These are phyloP conservation scores for Drosophila nigrodunni DNA, from an alignment of 1,140 invertebrate genomes.

Conservation along the genomic window DNA sequence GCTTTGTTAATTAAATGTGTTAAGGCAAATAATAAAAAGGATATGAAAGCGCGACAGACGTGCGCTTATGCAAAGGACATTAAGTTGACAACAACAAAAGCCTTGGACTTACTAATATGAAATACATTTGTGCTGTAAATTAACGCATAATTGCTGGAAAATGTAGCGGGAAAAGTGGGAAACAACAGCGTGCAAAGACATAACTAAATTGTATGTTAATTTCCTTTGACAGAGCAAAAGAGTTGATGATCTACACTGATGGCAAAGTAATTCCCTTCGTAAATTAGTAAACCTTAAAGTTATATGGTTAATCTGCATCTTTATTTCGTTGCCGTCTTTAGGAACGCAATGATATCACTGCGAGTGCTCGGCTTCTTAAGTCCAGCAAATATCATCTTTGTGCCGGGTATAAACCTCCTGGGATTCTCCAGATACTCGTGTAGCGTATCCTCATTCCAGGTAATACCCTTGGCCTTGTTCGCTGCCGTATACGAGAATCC, in stretches of 20 bases:
- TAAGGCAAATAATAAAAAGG: constrained; percentile 67
- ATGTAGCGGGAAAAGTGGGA: constrained; percentile 15
- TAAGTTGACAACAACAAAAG: constrained; percentile 69
- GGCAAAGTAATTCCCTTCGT: constrained; percentile 23
- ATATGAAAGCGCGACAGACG: constrained; percentile 63
- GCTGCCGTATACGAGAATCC: constrained; percentile 7
- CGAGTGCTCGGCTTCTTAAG: constrained; percentile 4
- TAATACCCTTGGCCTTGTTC: constrained; percentile 1
- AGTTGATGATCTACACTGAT: constrained; percentile 58
- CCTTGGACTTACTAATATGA: constrained; percentile 61
- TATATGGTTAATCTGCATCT: neutral
- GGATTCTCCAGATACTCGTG: constrained; percentile 21
- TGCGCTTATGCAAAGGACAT: constrained; percentile 71
- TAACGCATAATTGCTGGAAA: constrained; percentile 65
- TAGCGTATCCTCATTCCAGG: constrained; percentile 18
- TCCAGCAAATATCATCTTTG: constrained; percentile 22
- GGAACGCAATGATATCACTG: constrained; percentile 15
- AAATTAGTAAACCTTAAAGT: neutral
- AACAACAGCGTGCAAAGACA: constrained; percentile 12
- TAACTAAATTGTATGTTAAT: constrained; percentile 61
- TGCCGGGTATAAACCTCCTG: constrained; percentile 13
- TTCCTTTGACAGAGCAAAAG: constrained; percentile 60
- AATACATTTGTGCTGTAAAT: constrained; percentile 74
- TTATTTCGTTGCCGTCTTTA: constrained; percentile 12
- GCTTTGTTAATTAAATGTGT: constrained; percentile 83